Percentiles rank a stretch among this genome's conserved stretches.
These are phyloP conservation scores for Sarcophaga variegata DNA, from an alignment of 2,888 invertebrate species.

Conservation along the genomic window DNA sequence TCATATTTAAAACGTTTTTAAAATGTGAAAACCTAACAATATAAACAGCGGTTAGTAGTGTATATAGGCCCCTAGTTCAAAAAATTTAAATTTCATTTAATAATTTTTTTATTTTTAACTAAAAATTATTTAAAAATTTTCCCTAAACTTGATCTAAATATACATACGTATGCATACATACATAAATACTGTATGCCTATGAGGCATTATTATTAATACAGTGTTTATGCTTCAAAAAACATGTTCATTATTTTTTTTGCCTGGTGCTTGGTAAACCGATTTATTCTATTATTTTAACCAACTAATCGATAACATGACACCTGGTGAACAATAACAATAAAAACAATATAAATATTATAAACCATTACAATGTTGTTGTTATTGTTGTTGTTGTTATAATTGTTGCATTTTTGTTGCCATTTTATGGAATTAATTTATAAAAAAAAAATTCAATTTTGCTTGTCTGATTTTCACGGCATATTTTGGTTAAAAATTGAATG, in stretches of 20 bases:
- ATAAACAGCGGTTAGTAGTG: no score
- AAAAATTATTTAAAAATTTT: no score
- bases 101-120: no score
- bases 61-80: no score
- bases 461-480: conserved; percentile 15
- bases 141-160: no score
- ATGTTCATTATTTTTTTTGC: neutral
- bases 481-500: conserved; percentile 61
- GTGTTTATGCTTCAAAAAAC: no score
- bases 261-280: conserved; percentile 30
- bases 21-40: no score
- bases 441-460: neutral
- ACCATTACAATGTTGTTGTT: neutral
- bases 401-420: conserved; percentile 39
- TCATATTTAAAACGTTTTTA: no score
- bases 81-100: no score
- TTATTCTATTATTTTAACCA: conserved; percentile 4
- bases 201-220: no score
- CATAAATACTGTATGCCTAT: no score
- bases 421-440: conserved; percentile 56
- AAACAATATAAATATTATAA: conserved; percentile 3
- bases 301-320: conserved; percentile 46
- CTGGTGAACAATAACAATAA: conserved; percentile 44
- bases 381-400: conserved; percentile 29
- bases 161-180: no score